Percentiles rank a stretch among this genome's conserved stretches.
phyloP scores from a whole-genome alignment of 2,888 invertebrate species.

The Philonicus albiceps region DNA sequence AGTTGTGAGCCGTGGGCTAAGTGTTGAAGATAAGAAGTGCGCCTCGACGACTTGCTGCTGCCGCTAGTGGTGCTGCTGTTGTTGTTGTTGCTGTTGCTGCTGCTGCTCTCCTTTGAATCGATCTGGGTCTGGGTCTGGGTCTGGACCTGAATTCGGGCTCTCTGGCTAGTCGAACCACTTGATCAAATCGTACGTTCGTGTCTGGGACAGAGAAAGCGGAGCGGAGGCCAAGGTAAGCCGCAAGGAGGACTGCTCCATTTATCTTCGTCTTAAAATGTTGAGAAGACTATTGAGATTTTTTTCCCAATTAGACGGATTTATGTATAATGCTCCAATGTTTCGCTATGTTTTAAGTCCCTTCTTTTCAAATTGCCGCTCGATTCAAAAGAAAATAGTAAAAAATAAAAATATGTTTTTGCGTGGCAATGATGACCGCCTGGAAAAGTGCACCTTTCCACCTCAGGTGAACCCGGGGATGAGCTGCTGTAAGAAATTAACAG shows the following conservation, averaged over 20 bases:
- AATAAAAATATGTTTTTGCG: background rate
- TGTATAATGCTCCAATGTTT: background rate
- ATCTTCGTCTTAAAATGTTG: background rate
- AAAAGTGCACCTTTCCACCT: constrained; percentile 29
- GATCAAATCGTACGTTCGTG: background rate
- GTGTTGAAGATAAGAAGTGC: background rate
- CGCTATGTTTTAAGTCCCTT: background rate
- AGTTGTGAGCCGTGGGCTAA: background rate
- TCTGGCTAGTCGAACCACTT: background rate
- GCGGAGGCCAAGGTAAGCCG: constrained; percentile 14
- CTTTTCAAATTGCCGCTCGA: background rate
- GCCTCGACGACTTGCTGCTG: background rate
- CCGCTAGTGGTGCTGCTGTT: background rate
- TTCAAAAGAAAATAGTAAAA: background rate
- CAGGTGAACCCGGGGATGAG: background rate
- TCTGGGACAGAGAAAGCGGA: constrained; percentile 16
- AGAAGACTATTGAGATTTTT: constrained; percentile 1
- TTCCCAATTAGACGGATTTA: background rate
- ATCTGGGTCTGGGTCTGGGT: background rate
- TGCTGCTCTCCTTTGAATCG: background rate
- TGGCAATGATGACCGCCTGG: background rate
- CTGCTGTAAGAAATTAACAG: background rate
- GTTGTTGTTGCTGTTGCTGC: background rate
- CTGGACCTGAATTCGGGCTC: background rate
- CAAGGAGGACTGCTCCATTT: background rate